These are phyloP conservation scores for Zoanthus solanderi DNA, from an alignment of 92 coral and sea anemone genomes.

Conservation along the genomic window DNA sequence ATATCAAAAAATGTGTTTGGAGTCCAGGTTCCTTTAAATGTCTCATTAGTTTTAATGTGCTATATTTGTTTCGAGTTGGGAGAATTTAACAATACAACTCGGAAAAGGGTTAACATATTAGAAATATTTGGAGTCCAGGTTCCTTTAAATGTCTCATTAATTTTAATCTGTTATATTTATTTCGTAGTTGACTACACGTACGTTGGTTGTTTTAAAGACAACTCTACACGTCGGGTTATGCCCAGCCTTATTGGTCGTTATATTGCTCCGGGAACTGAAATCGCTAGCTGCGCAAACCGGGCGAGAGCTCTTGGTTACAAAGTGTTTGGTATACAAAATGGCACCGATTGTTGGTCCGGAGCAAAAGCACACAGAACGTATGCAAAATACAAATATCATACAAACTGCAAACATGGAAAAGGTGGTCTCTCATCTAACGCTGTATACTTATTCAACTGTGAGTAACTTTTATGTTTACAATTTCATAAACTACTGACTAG, in stretches of 20 bases:
- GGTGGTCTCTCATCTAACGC: background rate
- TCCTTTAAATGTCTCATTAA: too few species aligned
- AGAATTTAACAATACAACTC: too few species aligned
- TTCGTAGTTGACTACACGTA: slow-evolving; percentile 1
- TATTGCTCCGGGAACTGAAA: background rate
- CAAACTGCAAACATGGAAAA: background rate
- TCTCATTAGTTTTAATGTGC: too few species aligned
- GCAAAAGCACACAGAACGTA: background rate
- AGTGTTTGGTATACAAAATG: slow-evolving; percentile 11
- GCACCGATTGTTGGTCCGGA: slow-evolving; percentile 15
- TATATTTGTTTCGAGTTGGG: background rate
- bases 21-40: too few species aligned
- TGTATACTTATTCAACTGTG: slow-evolving; percentile 9
- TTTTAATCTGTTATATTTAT: too few species aligned
- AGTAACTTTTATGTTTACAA: background rate
- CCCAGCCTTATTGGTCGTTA: background rate
- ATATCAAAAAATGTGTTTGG: too few species aligned
- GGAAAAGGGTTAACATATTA: too few species aligned
- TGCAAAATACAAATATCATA: background rate
- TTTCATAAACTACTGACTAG: too few species aligned
- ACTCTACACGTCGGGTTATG: background rate
- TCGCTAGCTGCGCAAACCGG: background rate
- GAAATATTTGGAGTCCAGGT: too few species aligned
- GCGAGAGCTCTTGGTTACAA: slow-evolving; percentile 20
- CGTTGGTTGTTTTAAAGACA: slow-evolving; percentile 22